Base-by-base conservation (phyloP, 2,888 invertebrate genomes). In the Theodoxus fluviatilis region DNA sequence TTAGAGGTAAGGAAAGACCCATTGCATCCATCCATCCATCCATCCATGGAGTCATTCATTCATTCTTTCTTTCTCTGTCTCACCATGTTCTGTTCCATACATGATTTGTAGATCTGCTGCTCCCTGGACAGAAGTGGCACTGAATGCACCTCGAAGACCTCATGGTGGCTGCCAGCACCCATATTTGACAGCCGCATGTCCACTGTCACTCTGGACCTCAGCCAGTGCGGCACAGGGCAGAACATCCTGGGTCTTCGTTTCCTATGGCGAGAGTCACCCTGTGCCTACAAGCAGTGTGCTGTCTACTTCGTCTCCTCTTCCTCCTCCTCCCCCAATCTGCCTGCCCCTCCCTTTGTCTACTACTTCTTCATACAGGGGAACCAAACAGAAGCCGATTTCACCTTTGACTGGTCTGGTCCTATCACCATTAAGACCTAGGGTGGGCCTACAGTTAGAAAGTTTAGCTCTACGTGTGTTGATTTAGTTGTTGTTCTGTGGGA, bases 191-290 rank as follows among this genome's bases (percentile, higher is more conserved):
- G 66, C 57, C 74, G 74, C 43, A 18, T 69, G 1, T 66, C 70
- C 4, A 67, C 70, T 15, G 70, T 80, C 1, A 73, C 76, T 0
- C 31, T 81, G 15, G 70, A 73, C 28, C 71, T 69, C 37, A 72
- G 52, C 15, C 77, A 72, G 7, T 73, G 73, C 28, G 76, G 78
- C 43, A 37, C 71, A 7, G 71, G 68, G 15, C 57, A 76, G 69
- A 73, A 69, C 57, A 68, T 76, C 12, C 70, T 75, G 33, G 80
- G 79, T 0, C 25, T 80, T 1, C 74, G 81, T 18, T 80, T 80
- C 63, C 72, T 74, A 0, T 80, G 80, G 81, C 61, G 77, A 31
- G 79, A 79, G 65, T 78, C 80, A n/a, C 80, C 81, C 15, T 80
- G 80, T 69, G 57, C 64, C 2, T 77, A 79, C 64, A 80, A 79